A percentile compares a stretch with the other conserved stretches of the same genome.
These are phyloP conservation scores for Oligia strigilis DNA, from an alignment of 2,888 invertebrate species.

Conservation along the genomic window DNA sequence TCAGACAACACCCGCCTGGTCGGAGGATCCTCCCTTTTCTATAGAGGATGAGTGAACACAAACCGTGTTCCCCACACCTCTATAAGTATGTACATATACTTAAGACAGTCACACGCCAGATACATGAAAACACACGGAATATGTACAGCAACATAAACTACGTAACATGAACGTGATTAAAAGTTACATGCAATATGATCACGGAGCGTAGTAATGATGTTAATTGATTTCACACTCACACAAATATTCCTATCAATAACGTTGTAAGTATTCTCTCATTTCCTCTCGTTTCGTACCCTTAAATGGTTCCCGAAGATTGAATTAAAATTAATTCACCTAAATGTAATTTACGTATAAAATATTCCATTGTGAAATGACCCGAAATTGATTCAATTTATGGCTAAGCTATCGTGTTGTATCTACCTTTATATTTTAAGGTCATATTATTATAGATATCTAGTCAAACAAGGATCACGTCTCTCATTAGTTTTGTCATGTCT, in stretches of 20 bases:
- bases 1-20: too few species aligned
- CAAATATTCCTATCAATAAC: conserved; percentile 51
- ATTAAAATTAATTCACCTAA: conserved; percentile 54
- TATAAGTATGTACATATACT: too few species aligned
- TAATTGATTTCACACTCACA: conserved; percentile 50
- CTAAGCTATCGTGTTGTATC: background rate
- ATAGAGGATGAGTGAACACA: too few species aligned
- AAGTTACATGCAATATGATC: conserved; percentile 53
- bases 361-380: conserved; percentile 46
- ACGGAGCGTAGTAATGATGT: conserved; percentile 24
- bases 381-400: conserved; percentile 38
- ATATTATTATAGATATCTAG: background rate
- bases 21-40: too few species aligned
- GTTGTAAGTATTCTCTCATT: conserved; percentile 53
- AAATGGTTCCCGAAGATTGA: conserved; percentile 51
- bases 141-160: conserved; percentile 15
- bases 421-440: background rate
- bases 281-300: conserved; percentile 46
- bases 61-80: too few species aligned
- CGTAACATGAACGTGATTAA: conserved; percentile 44
- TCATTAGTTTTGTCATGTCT: background rate
- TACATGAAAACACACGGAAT: conserved; percentile 14
- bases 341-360: conserved; percentile 56
- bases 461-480: background rate
- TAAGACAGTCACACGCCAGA: conserved; percentile 12